A percentile compares a stretch with the other conserved stretches of the same genome.
Conservation (phyloP, 2,888 invertebrate species). For the Merodon equestris region DNA sequence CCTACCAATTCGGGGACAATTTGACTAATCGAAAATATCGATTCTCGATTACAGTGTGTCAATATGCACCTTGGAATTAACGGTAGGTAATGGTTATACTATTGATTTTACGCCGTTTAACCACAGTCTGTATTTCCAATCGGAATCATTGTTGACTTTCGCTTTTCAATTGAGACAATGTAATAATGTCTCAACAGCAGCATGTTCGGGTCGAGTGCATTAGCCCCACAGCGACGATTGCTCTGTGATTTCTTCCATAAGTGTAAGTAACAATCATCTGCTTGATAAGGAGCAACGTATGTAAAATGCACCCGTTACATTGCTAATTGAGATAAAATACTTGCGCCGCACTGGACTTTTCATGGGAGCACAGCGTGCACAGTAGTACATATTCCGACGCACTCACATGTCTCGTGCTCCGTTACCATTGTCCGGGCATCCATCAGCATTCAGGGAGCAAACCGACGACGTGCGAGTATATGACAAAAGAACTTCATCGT, state of each 20-base stretch:
- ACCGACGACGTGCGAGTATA: too few relatives aligned
- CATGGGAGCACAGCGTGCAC: conserved; percentile 54
- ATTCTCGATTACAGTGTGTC: conserved; percentile 20
- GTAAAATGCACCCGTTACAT: conserved; percentile 62
- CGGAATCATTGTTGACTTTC: conserved; percentile 22
- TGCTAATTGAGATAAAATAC: conserved; percentile 57
- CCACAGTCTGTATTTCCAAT: neutral
- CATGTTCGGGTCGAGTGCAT: conserved; percentile 43
- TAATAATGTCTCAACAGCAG: conserved; percentile 19
- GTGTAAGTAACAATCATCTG: conserved; percentile 46
- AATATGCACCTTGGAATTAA: conserved; percentile 1
- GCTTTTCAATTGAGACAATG: conserved; percentile 42
- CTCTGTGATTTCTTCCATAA: conserved; percentile 60
- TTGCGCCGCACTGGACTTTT: conserved; percentile 37
- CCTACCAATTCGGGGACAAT: conserved; percentile 1
- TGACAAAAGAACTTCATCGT: conserved; percentile 46
- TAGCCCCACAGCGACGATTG: conserved; percentile 57
- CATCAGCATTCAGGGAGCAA: too few relatives aligned
- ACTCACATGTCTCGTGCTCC: too few relatives aligned
- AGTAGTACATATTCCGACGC: too few relatives aligned
- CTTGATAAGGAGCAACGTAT: conserved; percentile 50
- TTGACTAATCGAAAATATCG: conserved; percentile 30
- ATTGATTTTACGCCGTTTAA: too few relatives aligned
- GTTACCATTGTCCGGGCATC: too few relatives aligned
- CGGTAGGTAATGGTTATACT: too few relatives aligned